Evolutionary conservation across 2,888 invertebrate genomes (phyloP).

Genomic region (Microplitis manilae): DNA sequence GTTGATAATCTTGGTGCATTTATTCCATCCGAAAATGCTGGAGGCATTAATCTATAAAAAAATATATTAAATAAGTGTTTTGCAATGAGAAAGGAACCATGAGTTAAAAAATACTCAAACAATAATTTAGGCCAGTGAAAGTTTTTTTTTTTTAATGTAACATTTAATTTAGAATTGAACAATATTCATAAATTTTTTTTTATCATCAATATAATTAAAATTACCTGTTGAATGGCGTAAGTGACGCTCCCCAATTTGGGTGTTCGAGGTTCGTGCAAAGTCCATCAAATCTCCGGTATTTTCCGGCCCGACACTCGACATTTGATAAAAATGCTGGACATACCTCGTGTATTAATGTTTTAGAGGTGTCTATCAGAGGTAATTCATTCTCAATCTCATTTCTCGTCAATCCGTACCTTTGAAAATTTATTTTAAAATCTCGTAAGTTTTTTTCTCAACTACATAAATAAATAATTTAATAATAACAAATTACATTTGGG

Average conservation of each 20-base stretch:
- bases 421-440: conserved; percentile 2
- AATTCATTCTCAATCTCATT: conserved; percentile 91
- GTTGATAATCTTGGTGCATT: conserved; percentile 86
- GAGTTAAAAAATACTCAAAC: not conserved
- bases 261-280: conserved; percentile 91
- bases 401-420: conserved; percentile 85
- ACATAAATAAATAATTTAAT: not conserved
- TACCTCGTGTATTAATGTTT: conserved; percentile 87
- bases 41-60: conserved; percentile 79
- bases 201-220: conserved; percentile 40
- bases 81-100: not conserved
- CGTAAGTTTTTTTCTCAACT: not conserved
- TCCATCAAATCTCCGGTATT: conserved; percentile 89
- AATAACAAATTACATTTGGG: conserved; percentile 81
- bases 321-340: conserved; percentile 91
- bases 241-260: conserved; percentile 91
- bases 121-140: not conserved
- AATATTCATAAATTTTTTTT: too few species aligned
- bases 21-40: conserved; percentile 88
- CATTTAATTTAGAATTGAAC: not conserved
- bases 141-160: not conserved
- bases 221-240: conserved; percentile 88
- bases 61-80: not conserved
- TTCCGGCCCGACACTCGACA: conserved; percentile 90
- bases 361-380: conserved; percentile 89